A percentile compares a stretch with the other conserved stretches of the same genome.
phyloP scores from a whole-genome alignment of 2,797 vertebrate genomes.

The Rhinophrynus dorsalis region DNA sequence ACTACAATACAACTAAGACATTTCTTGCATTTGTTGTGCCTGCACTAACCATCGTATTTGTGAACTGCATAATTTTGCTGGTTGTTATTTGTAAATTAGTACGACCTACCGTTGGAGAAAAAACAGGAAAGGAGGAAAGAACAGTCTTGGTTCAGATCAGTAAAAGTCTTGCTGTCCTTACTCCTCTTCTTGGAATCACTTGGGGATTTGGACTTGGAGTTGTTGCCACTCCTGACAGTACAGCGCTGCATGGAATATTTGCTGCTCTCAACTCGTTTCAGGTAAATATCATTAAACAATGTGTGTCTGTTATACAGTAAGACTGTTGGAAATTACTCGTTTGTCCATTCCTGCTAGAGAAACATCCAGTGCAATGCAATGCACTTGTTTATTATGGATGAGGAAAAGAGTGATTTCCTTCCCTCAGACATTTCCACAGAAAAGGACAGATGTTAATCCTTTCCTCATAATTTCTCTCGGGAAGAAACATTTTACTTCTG shows the following conservation, averaged over 20 bases:
- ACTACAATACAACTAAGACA: conserved; percentile 60
- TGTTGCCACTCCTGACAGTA: neutral
- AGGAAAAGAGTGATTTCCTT: too few relatives aligned
- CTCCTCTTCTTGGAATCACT: conserved; percentile 69
- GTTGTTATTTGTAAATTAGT: conserved; percentile 65
- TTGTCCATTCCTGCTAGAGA: too few relatives aligned
- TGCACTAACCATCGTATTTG: conserved; percentile 59
- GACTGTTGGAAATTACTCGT: too few relatives aligned
- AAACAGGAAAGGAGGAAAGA: conserved; percentile 23
- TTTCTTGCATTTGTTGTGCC: conserved; percentile 66
- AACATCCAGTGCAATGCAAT: too few relatives aligned
- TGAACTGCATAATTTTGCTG: conserved; percentile 64
- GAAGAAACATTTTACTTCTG: too few relatives aligned
- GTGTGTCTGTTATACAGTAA: neutral
- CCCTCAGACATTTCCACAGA: too few relatives aligned
- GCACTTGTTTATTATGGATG: too few relatives aligned
- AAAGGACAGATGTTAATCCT: too few relatives aligned
- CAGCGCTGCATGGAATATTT: conserved; percentile 56
- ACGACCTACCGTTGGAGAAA: conserved; percentile 59
- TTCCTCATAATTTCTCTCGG: too few relatives aligned
- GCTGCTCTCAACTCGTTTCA: conserved; percentile 68
- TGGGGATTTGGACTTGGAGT: conserved; percentile 68
- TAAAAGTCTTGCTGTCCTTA: conserved; percentile 68
- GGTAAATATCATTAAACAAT: conserved; percentile 54
- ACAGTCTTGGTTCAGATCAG: conserved; percentile 45